Base-by-base conservation (phyloP, 2,797 vertebrate genomes). In the Hyperoplus immaculatus region DNA sequence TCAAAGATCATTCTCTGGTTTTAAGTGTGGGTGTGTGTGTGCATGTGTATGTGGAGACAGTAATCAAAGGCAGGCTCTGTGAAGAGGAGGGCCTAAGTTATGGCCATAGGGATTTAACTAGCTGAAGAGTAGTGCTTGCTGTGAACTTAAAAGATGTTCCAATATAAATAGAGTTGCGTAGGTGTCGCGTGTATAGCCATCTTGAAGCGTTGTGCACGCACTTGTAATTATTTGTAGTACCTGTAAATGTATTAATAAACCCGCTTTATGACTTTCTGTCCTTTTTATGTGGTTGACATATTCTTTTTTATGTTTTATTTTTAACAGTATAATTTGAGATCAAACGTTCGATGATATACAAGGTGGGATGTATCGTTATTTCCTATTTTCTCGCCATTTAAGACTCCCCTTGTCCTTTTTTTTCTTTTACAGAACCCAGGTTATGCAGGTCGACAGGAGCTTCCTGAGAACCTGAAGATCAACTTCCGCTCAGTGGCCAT, bases 391-490 rank as follows among this genome's bases (percentile, higher is more conserved):
- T 14, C 0, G 29, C 10, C 4, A 43, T 68, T 60, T 9, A 0
- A 58, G 60, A 12, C 1, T 8, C 3, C 0, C 7, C 0, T 39
- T 57, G 5, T 49, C 42, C 1, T 15, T 41, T 53, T 46, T 45
- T 38, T 12, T n/a, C 57, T 67, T 82, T 1, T 84, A 47, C 71
- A 99, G 98, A 99, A 99, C 81, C 98, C 98, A 56, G 97, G 98
- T 45, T 99, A 99, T 49, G 97, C 97, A 38, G 98, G 97, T 38
- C 94, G 97, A 8, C 98, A 99, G 89, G 97, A 99, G 76, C 96
- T 99, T 69, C 98, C 98, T 0, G 98, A 99, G 90, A 99, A 99
- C 87, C 87, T 99, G 84, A 99, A 99, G 94, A 97, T 99, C 72
- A 99, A 97, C 89, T 99, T 99, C 87, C 97, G 98, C 78, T 96